These are phyloP conservation scores for Callipepla californica DNA, from an alignment of 2,113 vertebrate species.

Conservation along the genomic window DNA sequence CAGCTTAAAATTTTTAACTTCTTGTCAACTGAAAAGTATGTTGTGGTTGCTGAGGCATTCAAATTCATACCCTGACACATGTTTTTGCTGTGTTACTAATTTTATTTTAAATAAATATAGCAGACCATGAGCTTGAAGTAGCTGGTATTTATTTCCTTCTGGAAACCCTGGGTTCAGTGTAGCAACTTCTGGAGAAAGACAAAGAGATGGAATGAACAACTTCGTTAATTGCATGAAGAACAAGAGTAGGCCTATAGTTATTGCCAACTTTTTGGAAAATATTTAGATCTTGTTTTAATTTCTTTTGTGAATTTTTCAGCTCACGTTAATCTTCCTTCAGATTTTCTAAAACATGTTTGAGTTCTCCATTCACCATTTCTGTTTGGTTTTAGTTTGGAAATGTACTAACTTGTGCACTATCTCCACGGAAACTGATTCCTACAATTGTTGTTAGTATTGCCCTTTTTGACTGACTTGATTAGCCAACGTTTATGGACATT, in stretches of 20 bases:
- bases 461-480: background rate
- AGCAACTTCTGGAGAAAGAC: background rate
- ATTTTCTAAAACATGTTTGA: background rate
- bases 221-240: background rate
- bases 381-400: background rate
- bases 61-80: background rate
- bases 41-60: background rate
- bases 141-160: background rate
- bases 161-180: background rate
- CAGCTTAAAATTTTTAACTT: background rate
- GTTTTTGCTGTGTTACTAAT: background rate
- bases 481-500: accelerated
- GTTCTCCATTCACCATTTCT: background rate
- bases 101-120: background rate
- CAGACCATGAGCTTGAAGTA: background rate
- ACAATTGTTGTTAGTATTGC: accelerated
- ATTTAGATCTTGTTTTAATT: background rate
- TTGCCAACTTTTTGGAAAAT: background rate
- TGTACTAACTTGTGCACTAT: background rate
- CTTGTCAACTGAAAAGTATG: background rate
- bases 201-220: background rate
- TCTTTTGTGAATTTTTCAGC: background rate
- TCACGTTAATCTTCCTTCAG: background rate
- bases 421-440: background rate
- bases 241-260: background rate